Evolutionary conservation across 1,140 invertebrate genomes (phyloP), one percentile per base, ranked within the genome.

Genomic region (Mercenaria mercenaria): DNA sequence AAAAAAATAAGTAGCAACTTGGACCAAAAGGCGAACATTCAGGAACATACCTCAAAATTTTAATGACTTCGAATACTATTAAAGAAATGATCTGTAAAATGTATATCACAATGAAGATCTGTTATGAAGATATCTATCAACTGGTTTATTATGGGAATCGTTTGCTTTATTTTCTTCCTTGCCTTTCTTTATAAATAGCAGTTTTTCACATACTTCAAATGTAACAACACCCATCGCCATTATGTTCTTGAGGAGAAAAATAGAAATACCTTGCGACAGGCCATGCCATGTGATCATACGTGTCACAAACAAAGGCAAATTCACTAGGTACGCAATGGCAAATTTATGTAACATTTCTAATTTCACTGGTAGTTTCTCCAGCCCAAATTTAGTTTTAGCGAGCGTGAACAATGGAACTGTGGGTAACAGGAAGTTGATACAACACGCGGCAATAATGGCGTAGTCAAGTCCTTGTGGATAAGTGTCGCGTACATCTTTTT

Each of bases 221-320:
- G 91, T 85, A 1, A 89, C 84, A 10, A 93, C 80, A 8, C 61
- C 77, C 34, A 97, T 97, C 2, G 95, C 94, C 39, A 97, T 95
- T 4, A 97, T 89, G 93, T 97, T 97, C 91, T 97, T 97, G 86
- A 97, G 94, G 8, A 97, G 90, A 93, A 97, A 97, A 15, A 97
- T 95, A 0, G 96, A 96, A 20, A 97, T 96, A 89, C 96, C 96
- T 50, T 92, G 89, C 52, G 91, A 95, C 6, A 95, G 93, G 4
- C 95, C 92, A 72, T 96, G 94, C 96, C 97, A 97, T 18, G 97
- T 90, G 87, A 97, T 96, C 43, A 97, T 92, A 50, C 97, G 95
- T 11, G 97, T 95, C 39, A 95, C 93, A 43, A 97, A 94, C 89
- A 97, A 97, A 26, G 97, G 97, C 15, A 96, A 90, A 93, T 97